phyloP scores from a whole-genome alignment of 2,113 vertebrate species.

The Petrocephalus zakoni region DNA sequence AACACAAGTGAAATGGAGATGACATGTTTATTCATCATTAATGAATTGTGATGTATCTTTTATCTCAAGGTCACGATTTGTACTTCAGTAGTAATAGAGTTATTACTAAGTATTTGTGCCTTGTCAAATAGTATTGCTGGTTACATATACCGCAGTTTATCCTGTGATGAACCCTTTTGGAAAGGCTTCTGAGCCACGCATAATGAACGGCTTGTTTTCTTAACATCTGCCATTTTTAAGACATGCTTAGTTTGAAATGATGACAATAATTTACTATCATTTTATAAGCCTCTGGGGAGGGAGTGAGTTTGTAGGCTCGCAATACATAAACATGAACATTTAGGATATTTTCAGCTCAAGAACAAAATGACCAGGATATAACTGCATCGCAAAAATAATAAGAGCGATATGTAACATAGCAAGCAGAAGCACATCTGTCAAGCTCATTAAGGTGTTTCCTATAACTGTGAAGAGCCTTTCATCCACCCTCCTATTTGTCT shows the following conservation, averaged over 20 bases:
- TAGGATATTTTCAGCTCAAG: background rate
- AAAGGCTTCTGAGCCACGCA: background rate
- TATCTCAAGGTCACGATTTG: background rate
- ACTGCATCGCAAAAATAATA: background rate
- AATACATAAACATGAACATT: background rate
- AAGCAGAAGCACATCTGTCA: background rate
- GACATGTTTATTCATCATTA: background rate
- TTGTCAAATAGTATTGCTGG: background rate
- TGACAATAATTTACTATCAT: background rate
- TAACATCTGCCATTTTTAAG: background rate
- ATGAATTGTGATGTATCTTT: background rate
- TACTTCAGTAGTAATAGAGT: background rate
- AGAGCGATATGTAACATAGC: background rate
- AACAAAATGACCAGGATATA: background rate
- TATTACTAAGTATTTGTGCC: background rate
- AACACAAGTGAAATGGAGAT: background rate
- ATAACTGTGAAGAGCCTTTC: background rate
- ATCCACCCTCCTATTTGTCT: background rate
- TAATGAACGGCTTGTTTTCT: background rate
- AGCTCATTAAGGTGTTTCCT: background rate
- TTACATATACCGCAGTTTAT: background rate
- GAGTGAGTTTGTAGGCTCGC: background rate
- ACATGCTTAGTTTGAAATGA: background rate
- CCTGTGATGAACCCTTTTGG: background rate
- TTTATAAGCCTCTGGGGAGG: background rate